phyloP scores from a whole-genome alignment of 2,797 vertebrate genomes.

The Ibycter americanus region DNA sequence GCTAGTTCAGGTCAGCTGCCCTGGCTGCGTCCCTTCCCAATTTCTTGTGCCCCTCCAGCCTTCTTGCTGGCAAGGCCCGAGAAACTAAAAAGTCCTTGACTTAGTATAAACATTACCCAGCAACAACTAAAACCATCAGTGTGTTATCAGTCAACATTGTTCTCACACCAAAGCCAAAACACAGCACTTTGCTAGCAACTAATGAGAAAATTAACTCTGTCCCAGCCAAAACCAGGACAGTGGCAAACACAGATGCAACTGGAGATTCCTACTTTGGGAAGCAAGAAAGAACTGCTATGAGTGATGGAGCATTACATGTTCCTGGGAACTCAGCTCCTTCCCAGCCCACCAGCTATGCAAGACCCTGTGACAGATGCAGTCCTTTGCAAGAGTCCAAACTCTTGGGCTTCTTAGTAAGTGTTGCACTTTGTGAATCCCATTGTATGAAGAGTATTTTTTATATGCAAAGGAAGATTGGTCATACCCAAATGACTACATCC shows the following conservation, averaged over 20 bases:
- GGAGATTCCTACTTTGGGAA: neutral
- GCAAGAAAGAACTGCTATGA: neutral
- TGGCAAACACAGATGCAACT: neutral
- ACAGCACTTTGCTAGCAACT: too few relatives aligned
- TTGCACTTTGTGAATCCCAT: neutral
- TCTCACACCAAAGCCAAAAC: too few relatives aligned
- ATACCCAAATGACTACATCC: neutral
- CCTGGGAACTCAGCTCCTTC: neutral
- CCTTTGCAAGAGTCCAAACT: neutral
- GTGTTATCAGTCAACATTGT: too few relatives aligned
- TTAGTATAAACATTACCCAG: too few relatives aligned
- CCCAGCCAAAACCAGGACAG: too few relatives aligned
- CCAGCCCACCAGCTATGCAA: neutral
- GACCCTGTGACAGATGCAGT: neutral
- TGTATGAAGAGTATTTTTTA: neutral
- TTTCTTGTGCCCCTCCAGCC: too few relatives aligned
- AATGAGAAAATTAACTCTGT: too few relatives aligned
- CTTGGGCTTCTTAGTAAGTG: neutral
- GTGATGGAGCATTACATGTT: accelerated
- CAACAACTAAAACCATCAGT: too few relatives aligned
- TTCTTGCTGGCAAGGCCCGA: too few relatives aligned
- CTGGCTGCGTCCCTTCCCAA: too few relatives aligned
- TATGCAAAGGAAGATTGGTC: neutral
- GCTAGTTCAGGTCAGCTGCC: too few relatives aligned
- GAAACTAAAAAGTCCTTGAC: too few relatives aligned